Evolutionary conservation across 1,140 invertebrate species (phyloP), one percentile per base, ranked within the genome.

Genomic region (Euwallacea similis): DNA sequence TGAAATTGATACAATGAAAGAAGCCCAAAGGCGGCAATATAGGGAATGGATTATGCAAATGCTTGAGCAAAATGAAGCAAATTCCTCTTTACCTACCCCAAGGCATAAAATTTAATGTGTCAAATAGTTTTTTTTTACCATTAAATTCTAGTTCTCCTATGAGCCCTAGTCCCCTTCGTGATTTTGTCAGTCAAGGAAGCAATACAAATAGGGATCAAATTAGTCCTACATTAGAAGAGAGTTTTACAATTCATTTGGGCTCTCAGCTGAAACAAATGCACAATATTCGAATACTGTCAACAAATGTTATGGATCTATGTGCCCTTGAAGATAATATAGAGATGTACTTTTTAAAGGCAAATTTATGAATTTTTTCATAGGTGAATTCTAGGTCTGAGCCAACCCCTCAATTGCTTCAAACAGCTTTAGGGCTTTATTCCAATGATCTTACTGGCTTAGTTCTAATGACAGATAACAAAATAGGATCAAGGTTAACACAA

Each of bases 181-280:
- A 68, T 15, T 43, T 71, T 15, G 54, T 53, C 43, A 61, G 46
- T 16, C 15, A 21, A 21, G 41, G 9, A n/a, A 50, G 43, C 15
- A 64, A 67, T 46, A 47, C 60, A n/a, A 71, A 54, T 42, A 73
- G 62, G 58, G 73, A 79, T n/a, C 77, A 79, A 6, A 50, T 70
- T 46, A 74, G 72, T 78, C 75, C 72, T 78, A 16, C 83, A 78
- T 72, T 94, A 77, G 95, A 98, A 84, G 96, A 98, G 85, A 98
- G 96, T 84, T 98, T 98, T 80, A 98, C 96, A 11, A 98, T 98
- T 77, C 95, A 98, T 85, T 85, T 98, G 66, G 97, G 97, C 69
- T 95, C 96, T 2, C 97, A 99, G 84, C 88, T 99, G 83, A 99
- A 99, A 84, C 95, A 98, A 79, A 98, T 96, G 86, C 96, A 99